These are phyloP conservation scores for Hippocampus mohnikei DNA, from an alignment of 2,113 vertebrate genomes.

Conservation along the genomic window DNA sequence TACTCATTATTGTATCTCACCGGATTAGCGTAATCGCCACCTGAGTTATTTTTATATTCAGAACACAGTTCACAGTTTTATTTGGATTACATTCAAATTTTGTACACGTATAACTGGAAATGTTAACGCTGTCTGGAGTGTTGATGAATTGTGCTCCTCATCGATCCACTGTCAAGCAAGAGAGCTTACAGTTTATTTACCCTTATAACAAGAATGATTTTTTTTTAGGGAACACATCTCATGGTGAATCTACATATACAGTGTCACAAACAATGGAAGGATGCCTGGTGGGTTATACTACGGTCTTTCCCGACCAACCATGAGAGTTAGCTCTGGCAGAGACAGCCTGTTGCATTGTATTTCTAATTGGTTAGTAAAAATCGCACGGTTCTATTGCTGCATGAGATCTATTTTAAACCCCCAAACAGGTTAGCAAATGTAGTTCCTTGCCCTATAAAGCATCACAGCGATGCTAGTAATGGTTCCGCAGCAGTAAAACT, in stretches of 20 bases:
- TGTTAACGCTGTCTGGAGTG: background rate
- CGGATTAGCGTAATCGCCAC: background rate
- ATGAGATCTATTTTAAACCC: background rate
- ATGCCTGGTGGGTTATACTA: background rate
- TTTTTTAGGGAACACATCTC: background rate
- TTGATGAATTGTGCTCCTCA: background rate
- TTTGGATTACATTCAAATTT: background rate
- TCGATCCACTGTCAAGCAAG: background rate
- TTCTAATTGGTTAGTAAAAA: background rate
- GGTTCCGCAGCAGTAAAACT: background rate
- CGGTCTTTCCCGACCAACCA: background rate
- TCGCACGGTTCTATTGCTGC: background rate
- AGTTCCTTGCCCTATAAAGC: background rate
- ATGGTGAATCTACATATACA: background rate
- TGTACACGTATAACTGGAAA: background rate
- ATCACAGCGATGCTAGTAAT: too few species aligned
- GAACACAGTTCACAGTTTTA: background rate
- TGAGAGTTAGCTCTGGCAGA: background rate
- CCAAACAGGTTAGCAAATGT: background rate
- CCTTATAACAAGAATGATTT: background rate
- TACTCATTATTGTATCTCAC: background rate
- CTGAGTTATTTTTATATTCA: background rate
- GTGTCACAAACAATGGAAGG: background rate
- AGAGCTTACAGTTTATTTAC: background rate
- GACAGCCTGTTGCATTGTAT: background rate